Base-by-base conservation (phyloP, 2,888 invertebrate genomes). In the Lagria hirta region DNA sequence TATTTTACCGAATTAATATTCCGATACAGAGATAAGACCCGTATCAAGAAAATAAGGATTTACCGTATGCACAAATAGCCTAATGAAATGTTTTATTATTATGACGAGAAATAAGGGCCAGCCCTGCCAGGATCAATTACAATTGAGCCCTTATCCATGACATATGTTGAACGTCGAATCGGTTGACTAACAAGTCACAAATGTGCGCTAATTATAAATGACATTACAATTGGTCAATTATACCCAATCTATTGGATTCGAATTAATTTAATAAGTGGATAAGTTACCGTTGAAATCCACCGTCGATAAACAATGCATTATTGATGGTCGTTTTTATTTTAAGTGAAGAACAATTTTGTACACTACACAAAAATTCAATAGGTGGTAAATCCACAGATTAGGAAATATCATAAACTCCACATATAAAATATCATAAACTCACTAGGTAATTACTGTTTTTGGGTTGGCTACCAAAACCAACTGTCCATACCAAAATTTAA, bases 221-320 rank as follows among this genome's bases (percentile, higher is more conserved):
- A 52, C 51, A 49, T 34, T 46, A 56, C 53, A 55, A 55, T 56
- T 56, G 54, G 54, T 40, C 54, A 54, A 56, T 56, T 56, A 56
- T 45, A 47, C 26, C 43, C 45, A 49, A 54, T 56, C 50, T 47
- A 56, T 54, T 44, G 33, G 24, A 45, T 45, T 30, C 34, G 40
- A 33, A 32, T 33, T 37, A 27, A 44, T 33, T 44, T 36, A 28
- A 43, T 52, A 49, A 50, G 37, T 43, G 49, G 44, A 45, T 51
- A 43, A 34, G 8, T 34, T 3, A 28, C 28, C 7, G 22, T 28
- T n/a, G n/a, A n/a, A n/a, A n/a, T n/a, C n/a, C n/a, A n/a, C n/a
- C n/a, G n/a, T n/a, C n/a, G n/a, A n/a, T n/a, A n/a, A n/a, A n/a
- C n/a, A n/a, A n/a, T 28, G 3, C 7, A n/a, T 16, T 22, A 13